Conservation (phyloP, 2,797 vertebrate species). For the Catamblyrhynchus diadema region DNA sequence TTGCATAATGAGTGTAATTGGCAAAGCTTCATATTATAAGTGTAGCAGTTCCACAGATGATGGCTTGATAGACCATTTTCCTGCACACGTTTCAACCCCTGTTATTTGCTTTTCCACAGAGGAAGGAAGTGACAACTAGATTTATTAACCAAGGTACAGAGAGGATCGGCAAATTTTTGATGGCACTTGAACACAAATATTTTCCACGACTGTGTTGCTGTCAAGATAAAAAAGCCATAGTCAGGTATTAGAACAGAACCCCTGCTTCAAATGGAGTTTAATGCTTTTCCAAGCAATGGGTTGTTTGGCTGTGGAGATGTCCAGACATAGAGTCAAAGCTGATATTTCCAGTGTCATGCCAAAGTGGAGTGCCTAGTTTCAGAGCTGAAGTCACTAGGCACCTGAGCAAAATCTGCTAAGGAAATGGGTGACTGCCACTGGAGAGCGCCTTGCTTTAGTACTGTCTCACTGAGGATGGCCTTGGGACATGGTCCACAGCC, state of each 20-base stretch:
- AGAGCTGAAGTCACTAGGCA: not conserved
- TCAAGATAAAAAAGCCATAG: not conserved
- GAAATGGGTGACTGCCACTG: not conserved
- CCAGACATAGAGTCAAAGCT: not conserved
- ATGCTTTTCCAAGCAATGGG: not conserved
- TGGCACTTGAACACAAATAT: not conserved
- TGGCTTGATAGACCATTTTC: constrained; percentile 4
- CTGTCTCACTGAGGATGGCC: not conserved
- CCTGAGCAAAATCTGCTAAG: not conserved
- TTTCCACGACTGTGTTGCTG: not conserved
- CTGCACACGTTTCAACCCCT: constrained; percentile 11
- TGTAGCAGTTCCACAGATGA: constrained; percentile 20
- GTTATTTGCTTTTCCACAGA: constrained; percentile 12
- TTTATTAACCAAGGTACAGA: not conserved
- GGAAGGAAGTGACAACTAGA: constrained; percentile 4
- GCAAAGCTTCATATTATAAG: constrained; percentile 41
- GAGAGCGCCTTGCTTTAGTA: not conserved
- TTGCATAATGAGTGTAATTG: constrained; percentile 68
- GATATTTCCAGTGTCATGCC: not conserved
- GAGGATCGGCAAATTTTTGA: not conserved
- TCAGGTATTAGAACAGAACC: not conserved
- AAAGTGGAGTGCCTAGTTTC: not conserved
- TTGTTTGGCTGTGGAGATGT: not conserved
- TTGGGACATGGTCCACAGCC: not conserved
- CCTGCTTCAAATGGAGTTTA: not conserved